These are phyloP conservation scores for Babyrousa celebensis DNA, from an alignment of 2,797 vertebrate genomes.

Conservation along the genomic window DNA sequence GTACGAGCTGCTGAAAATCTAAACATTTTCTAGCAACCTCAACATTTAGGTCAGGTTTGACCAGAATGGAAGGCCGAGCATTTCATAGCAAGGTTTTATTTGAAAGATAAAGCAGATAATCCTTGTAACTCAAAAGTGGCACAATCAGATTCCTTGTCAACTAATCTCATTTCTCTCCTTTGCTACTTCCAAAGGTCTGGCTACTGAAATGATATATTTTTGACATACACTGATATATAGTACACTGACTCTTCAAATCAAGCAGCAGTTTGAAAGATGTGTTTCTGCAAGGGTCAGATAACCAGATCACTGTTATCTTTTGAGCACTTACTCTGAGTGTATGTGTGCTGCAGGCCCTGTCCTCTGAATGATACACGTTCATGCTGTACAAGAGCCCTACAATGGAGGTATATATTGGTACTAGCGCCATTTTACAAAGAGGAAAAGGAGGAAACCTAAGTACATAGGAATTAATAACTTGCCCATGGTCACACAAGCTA, in stretches of 20 bases:
- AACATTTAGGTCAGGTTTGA: not conserved
- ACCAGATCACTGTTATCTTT: not conserved
- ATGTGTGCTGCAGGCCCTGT: not conserved
- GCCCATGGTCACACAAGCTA: not conserved
- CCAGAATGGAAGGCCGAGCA: not conserved
- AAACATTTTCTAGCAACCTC: not conserved
- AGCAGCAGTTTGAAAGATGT: conserved; percentile 1
- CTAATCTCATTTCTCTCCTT: not conserved
- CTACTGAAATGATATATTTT: not conserved
- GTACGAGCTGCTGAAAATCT: conserved; percentile 16
- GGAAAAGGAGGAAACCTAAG: not conserved
- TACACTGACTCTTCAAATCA: not conserved
- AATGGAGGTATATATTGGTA: not conserved
- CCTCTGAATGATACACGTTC: not conserved
- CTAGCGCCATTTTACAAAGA: not conserved
- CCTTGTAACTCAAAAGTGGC: not conserved
- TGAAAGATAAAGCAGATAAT: not conserved
- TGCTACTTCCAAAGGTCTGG: conserved; percentile 1
- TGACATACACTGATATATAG: not conserved
- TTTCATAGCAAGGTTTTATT: conserved; percentile 1
- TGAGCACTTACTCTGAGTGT: not conserved
- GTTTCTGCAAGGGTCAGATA: not conserved
- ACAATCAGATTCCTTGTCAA: not conserved
- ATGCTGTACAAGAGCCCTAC: not conserved
- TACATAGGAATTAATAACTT: not conserved